Conservation (phyloP, 2,888 invertebrate genomes). For the Trichacis sp. region DNA sequence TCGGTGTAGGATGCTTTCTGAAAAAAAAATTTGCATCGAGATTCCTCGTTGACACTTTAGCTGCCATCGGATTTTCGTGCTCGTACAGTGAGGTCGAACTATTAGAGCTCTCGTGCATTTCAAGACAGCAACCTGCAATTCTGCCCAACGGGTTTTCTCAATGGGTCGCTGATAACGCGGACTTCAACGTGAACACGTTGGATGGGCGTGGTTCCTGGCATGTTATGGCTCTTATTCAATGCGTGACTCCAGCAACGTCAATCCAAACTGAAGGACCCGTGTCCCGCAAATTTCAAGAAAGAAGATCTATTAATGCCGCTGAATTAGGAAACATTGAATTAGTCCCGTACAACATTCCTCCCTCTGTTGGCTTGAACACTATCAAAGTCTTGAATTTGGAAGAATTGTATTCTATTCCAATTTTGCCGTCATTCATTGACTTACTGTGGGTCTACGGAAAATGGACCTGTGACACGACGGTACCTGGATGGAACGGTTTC, state of each 20-base stretch:
- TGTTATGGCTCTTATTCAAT: constrained; percentile 30
- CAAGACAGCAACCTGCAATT: too few relatives aligned
- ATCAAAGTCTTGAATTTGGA: too few relatives aligned
- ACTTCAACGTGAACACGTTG: constrained; percentile 28
- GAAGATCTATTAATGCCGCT: too few relatives aligned
- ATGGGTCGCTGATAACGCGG: constrained; percentile 38
- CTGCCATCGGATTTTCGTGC: constrained; percentile 47
- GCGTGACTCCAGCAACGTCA: constrained; percentile 6
- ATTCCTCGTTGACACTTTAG: constrained; percentile 47
- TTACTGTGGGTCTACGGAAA: constrained; percentile 4
- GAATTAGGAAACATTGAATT: too few relatives aligned
- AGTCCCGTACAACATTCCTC: too few relatives aligned
- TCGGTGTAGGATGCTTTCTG: constrained; percentile 23
- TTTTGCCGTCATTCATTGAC: not conserved
- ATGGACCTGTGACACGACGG: too few relatives aligned
- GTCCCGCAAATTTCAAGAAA: too few relatives aligned
- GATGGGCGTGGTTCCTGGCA: constrained; percentile 33
- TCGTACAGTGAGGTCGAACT: constrained; percentile 48
- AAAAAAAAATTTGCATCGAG: constrained; percentile 36
- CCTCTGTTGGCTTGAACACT: too few relatives aligned
- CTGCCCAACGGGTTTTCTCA: constrained; percentile 33
- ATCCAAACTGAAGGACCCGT: too few relatives aligned
- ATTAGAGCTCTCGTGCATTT: constrained; percentile 46
- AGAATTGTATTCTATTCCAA: too few relatives aligned
- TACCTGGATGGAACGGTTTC: too few relatives aligned